Evolutionary conservation across 92 coral and sea anemone species (phyloP).

Genomic region (Nematostella vectensis): DNA sequence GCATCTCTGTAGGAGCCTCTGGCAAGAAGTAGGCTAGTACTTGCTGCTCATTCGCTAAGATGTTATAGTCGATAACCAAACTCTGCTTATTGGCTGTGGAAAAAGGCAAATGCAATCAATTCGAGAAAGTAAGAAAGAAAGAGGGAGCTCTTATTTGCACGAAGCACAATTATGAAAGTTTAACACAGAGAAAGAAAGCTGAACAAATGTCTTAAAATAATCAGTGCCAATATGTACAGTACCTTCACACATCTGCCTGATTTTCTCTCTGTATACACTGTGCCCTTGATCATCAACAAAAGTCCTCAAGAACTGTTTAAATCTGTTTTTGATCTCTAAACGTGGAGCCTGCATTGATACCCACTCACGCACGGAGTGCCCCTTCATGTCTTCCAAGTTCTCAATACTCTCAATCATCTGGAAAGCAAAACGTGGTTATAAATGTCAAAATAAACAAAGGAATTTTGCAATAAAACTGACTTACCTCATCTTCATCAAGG

Average conservation of each 20-base stretch:
- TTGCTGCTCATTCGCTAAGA: constrained; percentile 94
- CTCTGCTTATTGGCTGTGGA: constrained; percentile 79
- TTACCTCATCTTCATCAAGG: constrained; percentile 86
- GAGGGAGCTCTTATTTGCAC: neutral
- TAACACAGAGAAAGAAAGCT: too few relatives aligned
- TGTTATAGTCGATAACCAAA: constrained; percentile 82
- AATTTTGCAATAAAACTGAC: neutral
- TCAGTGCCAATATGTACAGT: neutral
- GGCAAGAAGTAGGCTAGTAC: constrained; percentile 95
- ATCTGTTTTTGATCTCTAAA: constrained; percentile 89
- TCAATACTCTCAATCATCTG: constrained; percentile 93
- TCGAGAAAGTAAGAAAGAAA: neutral
- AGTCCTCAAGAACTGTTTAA: constrained; percentile 91
- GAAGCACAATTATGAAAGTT: too few relatives aligned
- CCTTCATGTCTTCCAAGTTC: constrained; percentile 98
- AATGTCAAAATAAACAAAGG: too few relatives aligned
- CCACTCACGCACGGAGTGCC: constrained; percentile 99
- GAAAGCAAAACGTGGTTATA: neutral
- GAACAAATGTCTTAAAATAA: neutral
- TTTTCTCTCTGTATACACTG: constrained; percentile 95
- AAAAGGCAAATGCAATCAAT: constrained; percentile 4
- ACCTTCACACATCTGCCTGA: constrained; percentile 98
- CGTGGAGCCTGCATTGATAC: constrained; percentile 96
- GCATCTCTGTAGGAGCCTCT: constrained; percentile 97
- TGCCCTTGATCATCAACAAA: constrained; percentile 96